Conservation (phyloP, 2,113 vertebrate genomes). For the Monopterus albus region DNA sequence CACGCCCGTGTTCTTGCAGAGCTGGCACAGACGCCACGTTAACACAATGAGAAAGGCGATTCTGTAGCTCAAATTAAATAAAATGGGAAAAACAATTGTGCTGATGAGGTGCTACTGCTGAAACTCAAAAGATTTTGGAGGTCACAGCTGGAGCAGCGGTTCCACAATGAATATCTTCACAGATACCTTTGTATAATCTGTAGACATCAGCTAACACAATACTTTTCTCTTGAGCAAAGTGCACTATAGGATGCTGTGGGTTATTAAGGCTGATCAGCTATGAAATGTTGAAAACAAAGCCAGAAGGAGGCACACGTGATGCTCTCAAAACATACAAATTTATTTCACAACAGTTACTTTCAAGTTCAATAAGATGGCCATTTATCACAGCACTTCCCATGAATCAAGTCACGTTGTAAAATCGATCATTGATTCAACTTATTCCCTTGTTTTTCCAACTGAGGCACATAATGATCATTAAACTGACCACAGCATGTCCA, state of each 20-base stretch:
- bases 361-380: slow-evolving; percentile 70
- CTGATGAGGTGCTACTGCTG: slow-evolving; percentile 36
- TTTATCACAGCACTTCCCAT: slow-evolving; percentile 78
- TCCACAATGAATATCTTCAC: slow-evolving; percentile 51
- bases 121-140: slow-evolving; percentile 46
- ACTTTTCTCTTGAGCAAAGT: slow-evolving; percentile 15
- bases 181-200: slow-evolving; percentile 38
- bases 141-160: slow-evolving; percentile 27
- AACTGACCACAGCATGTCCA: slow-evolving; percentile 79
- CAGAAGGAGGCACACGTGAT: slow-evolving; percentile 20
- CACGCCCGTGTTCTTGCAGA: slow-evolving; percentile 84
- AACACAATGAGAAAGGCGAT: slow-evolving; percentile 44
- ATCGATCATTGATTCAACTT: slow-evolving; percentile 81
- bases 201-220: slow-evolving; percentile 21
- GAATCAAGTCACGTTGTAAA: slow-evolving; percentile 80
- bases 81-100: slow-evolving; percentile 41
- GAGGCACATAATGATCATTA: slow-evolving; percentile 83
- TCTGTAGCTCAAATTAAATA: slow-evolving; percentile 66
- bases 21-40: slow-evolving; percentile 71
- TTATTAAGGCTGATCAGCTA: slow-evolving; percentile 35
- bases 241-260: slow-evolving; percentile 16
- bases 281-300: slow-evolving; percentile 36
- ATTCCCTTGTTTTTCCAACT: slow-evolving; percentile 82
- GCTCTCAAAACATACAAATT: slow-evolving; percentile 61
- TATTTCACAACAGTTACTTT: slow-evolving; percentile 65